Evolutionary conservation across 2,797 vertebrate genomes (phyloP), one percentile per base, ranked within the genome.

Genomic region (Spinus olivaceus): DNA sequence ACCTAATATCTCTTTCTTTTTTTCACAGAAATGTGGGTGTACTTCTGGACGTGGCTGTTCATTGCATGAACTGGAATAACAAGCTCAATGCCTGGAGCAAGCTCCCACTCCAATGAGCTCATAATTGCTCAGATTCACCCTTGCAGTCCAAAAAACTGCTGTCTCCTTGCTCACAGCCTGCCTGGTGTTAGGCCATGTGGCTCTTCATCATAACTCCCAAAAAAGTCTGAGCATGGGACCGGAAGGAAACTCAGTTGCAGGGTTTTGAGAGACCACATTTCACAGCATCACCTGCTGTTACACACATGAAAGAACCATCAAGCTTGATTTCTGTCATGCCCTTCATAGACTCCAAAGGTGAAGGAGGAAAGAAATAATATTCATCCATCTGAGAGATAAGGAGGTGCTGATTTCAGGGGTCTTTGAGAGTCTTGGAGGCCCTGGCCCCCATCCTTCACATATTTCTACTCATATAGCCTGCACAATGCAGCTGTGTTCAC

Each of bases 181-280:
- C 32, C 51, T 47, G 25, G 2, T 85, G 20, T 27, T 72, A 47
- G 47, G 53, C 24, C 0, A 0, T 28, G 16, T 42, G 41, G 11
- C 12, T 49, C 32, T 47, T 61, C 32, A 41, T n/a, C 46, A 22
- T 44, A 44, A 79, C 19, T 65, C 15, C 13, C 67, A 61, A 81
- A 51, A 10, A 23, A 6, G 7, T 25, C 30, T 57, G 50, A 71
- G 64, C 47, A 24, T 4, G 5, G 8, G 7, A 49, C 24, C n/a
- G 61, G 59, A 44, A 22, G 21, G 9, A 57, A 73, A 74, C 2
- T 69, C 57, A 37, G 4, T 9, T 54, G 23, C 23, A 63, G 32
- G 4, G 7, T 42, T 88, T 84, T 72, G 37, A 37, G 57, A 44
- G 4, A n/a, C 4, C 12, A 2, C 20, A 22, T 73, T 85, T 91